These are phyloP conservation scores for Parapsyche elsis DNA, from an alignment of 1,140 invertebrate genomes.

Conservation along the genomic window DNA sequence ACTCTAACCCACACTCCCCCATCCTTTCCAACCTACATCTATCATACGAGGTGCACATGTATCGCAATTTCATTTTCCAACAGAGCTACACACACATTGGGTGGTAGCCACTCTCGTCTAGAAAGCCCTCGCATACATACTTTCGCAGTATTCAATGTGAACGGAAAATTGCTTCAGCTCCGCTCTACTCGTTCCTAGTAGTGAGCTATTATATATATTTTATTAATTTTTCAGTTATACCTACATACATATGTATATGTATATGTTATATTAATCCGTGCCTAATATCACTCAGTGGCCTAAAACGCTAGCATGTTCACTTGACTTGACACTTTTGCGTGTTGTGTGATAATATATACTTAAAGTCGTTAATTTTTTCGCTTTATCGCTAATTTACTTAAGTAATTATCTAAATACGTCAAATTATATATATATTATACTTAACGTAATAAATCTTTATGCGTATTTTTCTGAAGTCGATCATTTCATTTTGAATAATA, in stretches of 20 bases:
- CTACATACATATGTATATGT: too few relatives aligned
- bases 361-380: neutral
- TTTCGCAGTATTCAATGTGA: too few relatives aligned
- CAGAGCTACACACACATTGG: neutral
- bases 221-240: too few relatives aligned
- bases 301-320: neutral
- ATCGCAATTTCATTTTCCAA: conserved; percentile 20
- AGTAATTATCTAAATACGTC: too few relatives aligned
- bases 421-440: too few relatives aligned
- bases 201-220: too few relatives aligned
- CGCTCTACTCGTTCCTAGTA: too few relatives aligned
- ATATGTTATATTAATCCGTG: too few relatives aligned
- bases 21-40: neutral
- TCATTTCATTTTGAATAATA: too few relatives aligned
- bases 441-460: too few relatives aligned
- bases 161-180: too few relatives aligned
- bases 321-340: conserved; percentile 1
- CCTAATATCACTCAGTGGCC: neutral
- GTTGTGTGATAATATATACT: neutral
- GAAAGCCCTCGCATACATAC: neutral
- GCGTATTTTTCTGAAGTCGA: too few relatives aligned
- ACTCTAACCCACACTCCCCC: neutral
- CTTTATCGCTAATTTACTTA: neutral
- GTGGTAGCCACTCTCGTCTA: neutral
- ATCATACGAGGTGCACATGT: neutral